Conservation (phyloP, 2,888 invertebrate genomes). For the Agriopis leucophaearia region DNA sequence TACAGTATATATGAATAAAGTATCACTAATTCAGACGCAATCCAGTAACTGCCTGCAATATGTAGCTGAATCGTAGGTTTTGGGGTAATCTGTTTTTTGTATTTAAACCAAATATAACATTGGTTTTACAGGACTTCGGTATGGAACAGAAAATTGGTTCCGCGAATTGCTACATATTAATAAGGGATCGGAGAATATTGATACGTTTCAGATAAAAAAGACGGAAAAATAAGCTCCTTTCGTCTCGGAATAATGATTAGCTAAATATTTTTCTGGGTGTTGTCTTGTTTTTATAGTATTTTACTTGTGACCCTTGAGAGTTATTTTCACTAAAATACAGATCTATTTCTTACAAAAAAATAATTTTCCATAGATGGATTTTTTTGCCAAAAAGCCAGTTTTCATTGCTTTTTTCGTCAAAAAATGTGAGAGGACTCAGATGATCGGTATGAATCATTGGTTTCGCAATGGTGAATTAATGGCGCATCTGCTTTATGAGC, state of each 20-base stretch:
- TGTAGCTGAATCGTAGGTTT: background rate
- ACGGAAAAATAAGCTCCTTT: slow-evolving; percentile 9
- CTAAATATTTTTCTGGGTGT: slow-evolving; percentile 4
- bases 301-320: background rate
- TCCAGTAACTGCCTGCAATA: background rate
- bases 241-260: slow-evolving; percentile 17
- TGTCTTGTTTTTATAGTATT: slow-evolving; percentile 2
- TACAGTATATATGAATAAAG: too few species aligned
- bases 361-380: too few species aligned
- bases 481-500: too few species aligned
- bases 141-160: slow-evolving; percentile 15
- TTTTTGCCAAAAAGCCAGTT: too few species aligned
- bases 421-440: too few species aligned
- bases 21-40: background rate
- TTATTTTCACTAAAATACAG: too few species aligned
- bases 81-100: background rate
- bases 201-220: slow-evolving; percentile 8
- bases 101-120: background rate
- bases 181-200: slow-evolving; percentile 1
- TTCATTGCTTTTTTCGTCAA: too few species aligned
- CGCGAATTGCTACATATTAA: slow-evolving; percentile 21
- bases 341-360: too few species aligned
- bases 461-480: too few species aligned
- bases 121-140: background rate
- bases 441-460: too few species aligned